A percentile compares a stretch with the other conserved stretches of the same genome.
phyloP scores from a whole-genome alignment of 2,113 vertebrate species.

The Esox niger region DNA sequence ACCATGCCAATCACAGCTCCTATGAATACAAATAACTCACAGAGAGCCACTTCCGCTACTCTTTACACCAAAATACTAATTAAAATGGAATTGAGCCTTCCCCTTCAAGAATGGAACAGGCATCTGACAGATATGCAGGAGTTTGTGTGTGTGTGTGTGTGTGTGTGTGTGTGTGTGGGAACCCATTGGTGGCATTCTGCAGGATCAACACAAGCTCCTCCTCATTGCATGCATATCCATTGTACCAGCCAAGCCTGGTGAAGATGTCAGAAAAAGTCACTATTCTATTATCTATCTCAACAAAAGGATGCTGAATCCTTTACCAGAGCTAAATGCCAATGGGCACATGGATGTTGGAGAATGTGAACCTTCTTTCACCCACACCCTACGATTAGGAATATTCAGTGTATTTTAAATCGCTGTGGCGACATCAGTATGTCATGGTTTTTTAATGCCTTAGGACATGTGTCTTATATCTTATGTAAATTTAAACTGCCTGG shows the following conservation, averaged over 20 bases:
- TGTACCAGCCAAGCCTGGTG: constrained; percentile 22
- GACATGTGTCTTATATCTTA: too few species aligned
- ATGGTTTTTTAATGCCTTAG: too few species aligned
- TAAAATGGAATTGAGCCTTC: constrained; percentile 45
- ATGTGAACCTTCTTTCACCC: constrained; percentile 38
- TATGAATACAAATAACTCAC: constrained; percentile 69
- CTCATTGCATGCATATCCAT: not conserved
- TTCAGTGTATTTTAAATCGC: too few species aligned
- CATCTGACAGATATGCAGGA: not conserved
- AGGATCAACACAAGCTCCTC: not conserved
- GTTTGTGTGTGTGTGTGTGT: constrained; percentile 13
- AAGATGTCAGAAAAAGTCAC: constrained; percentile 38
- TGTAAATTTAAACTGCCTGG: too few species aligned
- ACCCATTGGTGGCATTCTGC: not conserved
- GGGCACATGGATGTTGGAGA: constrained; percentile 31
- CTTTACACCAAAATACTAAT: constrained; percentile 53
- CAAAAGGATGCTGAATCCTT: constrained; percentile 37
- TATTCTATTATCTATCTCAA: constrained; percentile 55
- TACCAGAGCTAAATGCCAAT: constrained; percentile 44
- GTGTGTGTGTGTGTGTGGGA: constrained; percentile 7
- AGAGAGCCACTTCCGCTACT: constrained; percentile 33
- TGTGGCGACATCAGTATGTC: too few species aligned
- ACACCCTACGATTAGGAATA: too few species aligned
- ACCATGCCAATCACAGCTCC: constrained; percentile 62
- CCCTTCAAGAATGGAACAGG: constrained; percentile 26